A percentile compares a stretch with the other conserved stretches of the same genome.
Evolutionary conservation across 2,113 vertebrate species (phyloP).

Genomic region (Chaetodon auriga): DNA sequence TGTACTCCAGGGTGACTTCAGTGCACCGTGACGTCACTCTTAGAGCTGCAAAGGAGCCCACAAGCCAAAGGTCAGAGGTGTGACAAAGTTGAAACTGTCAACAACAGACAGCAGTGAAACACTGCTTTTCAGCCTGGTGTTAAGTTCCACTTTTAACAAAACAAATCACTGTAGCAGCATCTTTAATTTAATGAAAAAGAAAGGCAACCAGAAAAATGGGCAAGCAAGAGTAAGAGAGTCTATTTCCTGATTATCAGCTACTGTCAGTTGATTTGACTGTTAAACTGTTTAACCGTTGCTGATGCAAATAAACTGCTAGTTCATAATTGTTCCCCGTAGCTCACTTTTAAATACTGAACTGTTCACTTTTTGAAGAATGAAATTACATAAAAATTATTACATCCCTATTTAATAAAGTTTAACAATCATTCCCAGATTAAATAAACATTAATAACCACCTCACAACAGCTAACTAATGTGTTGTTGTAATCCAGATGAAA

Average conservation of each 20-base stretch:
- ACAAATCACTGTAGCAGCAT: background rate
- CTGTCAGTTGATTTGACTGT: background rate
- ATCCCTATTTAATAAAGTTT: background rate
- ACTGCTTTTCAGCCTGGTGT: background rate
- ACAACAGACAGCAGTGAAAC: no score
- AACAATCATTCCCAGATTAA: background rate
- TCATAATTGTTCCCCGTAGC: no score
- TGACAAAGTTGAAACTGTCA: background rate
- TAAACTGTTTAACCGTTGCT: no score
- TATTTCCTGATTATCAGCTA: background rate
- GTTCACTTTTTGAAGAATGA: background rate
- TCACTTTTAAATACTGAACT: background rate
- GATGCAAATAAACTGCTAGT: background rate
- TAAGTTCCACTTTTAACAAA: background rate
- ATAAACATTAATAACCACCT: background rate
- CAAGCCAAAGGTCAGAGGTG: background rate
- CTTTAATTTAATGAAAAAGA: background rate
- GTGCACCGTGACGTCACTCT: background rate
- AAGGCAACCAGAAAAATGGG: background rate
- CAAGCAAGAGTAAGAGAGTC: background rate
- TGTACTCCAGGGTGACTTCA: background rate
- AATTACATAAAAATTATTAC: background rate
- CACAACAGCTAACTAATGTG: background rate
- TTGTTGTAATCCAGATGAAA: background rate
- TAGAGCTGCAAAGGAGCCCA: background rate